Conservation (phyloP, 1,140 invertebrate species). For the Heliothis subflexa region DNA sequence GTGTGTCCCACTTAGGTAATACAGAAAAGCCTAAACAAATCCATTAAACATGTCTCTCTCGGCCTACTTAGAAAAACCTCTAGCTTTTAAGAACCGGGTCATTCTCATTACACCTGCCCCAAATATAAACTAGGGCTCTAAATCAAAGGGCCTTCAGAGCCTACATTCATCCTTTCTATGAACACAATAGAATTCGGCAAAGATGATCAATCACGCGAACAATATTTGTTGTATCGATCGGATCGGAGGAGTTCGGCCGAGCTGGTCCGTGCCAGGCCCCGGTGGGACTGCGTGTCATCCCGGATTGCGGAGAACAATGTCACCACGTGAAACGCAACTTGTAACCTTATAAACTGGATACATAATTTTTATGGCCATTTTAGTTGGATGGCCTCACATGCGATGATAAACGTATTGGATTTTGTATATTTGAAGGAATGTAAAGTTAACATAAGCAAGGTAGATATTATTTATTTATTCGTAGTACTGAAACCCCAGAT, state of each 20-base stretch:
- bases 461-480: no score
- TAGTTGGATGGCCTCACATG: not conserved
- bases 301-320: constrained; percentile 58
- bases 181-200: constrained; percentile 47
- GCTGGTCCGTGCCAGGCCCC: constrained; percentile 66
- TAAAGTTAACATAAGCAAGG: no score
- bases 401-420: not conserved
- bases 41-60: not conserved
- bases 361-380: constrained; percentile 25
- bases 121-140: constrained; percentile 53
- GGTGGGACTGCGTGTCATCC: constrained; percentile 57
- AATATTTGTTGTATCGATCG: constrained; percentile 80
- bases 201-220: constrained; percentile 74
- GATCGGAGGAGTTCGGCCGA: constrained; percentile 51
- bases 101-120: constrained; percentile 25
- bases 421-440: no score
- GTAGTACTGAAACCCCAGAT: no score
- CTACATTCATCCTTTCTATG: constrained; percentile 28
- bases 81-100: constrained; percentile 2
- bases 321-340: constrained; percentile 49
- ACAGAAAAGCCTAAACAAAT: not conserved
- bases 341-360: constrained; percentile 42
- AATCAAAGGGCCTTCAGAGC: constrained; percentile 31
- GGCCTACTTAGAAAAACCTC: not conserved
- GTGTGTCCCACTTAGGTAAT: not conserved